Conservation (phyloP, 2,888 invertebrate species). For the Parnassius smintheus region DNA sequence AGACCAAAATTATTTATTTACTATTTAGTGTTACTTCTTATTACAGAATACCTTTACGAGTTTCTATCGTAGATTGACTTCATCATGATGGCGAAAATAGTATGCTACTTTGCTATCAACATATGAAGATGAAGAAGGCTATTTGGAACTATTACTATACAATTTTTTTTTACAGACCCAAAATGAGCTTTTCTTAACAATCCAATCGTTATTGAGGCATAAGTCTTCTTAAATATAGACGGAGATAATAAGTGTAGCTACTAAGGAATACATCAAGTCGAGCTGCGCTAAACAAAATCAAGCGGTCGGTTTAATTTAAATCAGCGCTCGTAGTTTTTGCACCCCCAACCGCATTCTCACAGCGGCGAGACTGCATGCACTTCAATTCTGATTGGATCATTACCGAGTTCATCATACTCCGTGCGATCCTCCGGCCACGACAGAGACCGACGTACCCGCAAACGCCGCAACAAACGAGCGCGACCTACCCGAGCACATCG, state of each 20-base stretch:
- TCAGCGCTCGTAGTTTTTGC: slow-evolving; percentile 77
- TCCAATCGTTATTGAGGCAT: background rate
- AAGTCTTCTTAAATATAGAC: background rate
- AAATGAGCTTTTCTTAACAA: too few relatives aligned
- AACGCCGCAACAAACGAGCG: slow-evolving; percentile 44
- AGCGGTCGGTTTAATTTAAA: slow-evolving; percentile 77
- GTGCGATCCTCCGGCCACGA: slow-evolving; percentile 68
- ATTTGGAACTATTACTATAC: too few relatives aligned
- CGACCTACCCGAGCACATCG: slow-evolving; percentile 55
- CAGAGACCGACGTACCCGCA: slow-evolving; percentile 44
- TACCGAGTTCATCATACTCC: slow-evolving; percentile 81
- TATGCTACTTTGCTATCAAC: too few relatives aligned
- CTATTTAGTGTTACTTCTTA: too few relatives aligned
- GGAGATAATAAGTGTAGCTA: slow-evolving; percentile 5
- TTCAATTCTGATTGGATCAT: slow-evolving; percentile 82
- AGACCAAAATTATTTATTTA: too few relatives aligned
- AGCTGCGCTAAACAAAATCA: slow-evolving; percentile 64
- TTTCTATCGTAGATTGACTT: too few relatives aligned
- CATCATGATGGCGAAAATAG: too few relatives aligned
- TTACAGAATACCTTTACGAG: too few relatives aligned
- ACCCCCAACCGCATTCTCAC: slow-evolving; percentile 81
- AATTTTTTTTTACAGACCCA: too few relatives aligned
- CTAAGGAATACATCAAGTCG: slow-evolving; percentile 23
- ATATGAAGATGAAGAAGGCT: too few relatives aligned
- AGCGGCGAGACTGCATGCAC: slow-evolving; percentile 77